These are phyloP conservation scores for Uropetala carovei DNA, from an alignment of 2,888 invertebrate genomes.

Conservation along the genomic window DNA sequence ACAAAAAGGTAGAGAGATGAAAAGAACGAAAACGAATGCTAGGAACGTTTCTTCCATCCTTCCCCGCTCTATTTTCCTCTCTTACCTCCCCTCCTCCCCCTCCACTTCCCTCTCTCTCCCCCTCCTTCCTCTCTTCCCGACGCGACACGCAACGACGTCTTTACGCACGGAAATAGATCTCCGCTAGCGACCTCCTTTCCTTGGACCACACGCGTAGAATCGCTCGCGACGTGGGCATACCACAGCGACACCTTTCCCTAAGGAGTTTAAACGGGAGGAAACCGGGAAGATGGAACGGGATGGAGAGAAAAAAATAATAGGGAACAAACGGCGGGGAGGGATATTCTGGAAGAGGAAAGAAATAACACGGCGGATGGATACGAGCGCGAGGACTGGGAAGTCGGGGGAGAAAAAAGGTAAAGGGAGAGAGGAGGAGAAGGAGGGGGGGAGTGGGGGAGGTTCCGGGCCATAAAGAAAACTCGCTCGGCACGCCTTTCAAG, in stretches of 20 bases:
- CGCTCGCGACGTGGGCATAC: neutral
- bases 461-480: conserved; percentile 17
- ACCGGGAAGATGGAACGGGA: neutral
- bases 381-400: neutral
- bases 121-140: neutral
- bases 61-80: no score
- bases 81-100: no score
- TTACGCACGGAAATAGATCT: neutral
- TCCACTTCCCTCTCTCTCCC: no score
- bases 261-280: neutral
- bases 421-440: neutral
- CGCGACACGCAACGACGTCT: neutral
- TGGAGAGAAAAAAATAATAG: neutral
- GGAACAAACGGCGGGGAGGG: no score
- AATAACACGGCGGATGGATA: conserved; percentile 17
- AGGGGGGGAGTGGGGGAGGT: neutral
- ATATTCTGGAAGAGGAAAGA: neutral
- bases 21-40: neutral
- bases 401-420: neutral
- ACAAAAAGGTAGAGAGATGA: neutral
- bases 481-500: conserved; percentile 27
- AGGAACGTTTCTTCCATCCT: neutral
- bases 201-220: conserved; percentile 10
- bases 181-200: no score
- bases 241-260: neutral